Percentiles rank a stretch among this genome's conserved stretches.
These are phyloP conservation scores for Gavialis gangeticus DNA, from an alignment of 2,113 vertebrate species.

Conservation along the genomic window DNA sequence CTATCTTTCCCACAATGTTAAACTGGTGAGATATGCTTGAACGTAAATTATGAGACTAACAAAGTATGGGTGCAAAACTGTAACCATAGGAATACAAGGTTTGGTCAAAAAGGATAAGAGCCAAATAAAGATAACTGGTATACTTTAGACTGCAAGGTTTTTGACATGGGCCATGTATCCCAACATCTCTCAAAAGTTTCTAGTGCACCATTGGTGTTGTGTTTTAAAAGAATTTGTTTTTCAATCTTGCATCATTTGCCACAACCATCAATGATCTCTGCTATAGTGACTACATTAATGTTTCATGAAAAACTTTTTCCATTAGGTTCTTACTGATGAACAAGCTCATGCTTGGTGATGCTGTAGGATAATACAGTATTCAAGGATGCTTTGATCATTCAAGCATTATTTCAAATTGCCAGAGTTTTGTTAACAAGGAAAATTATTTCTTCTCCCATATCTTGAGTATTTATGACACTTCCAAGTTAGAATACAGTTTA, in stretches of 20 bases:
- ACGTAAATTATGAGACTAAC: background rate
- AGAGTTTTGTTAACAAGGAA: background rate
- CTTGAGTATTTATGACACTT: constrained; percentile 2
- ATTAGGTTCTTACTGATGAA: constrained; percentile 42
- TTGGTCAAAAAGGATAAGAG: background rate
- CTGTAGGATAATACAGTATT: constrained; percentile 46
- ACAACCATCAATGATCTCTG: constrained; percentile 46
- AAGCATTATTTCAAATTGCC: constrained; percentile 55
- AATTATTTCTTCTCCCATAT: background rate
- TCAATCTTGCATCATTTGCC: background rate
- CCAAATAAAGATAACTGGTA: background rate
- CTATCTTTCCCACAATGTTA: background rate
- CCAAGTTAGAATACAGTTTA: constrained; percentile 27
- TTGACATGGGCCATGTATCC: background rate
- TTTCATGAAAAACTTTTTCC: constrained; percentile 67
- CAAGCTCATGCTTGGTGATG: constrained; percentile 10
- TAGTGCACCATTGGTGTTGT: background rate
- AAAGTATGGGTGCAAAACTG: background rate
- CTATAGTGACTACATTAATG: constrained; percentile 31
- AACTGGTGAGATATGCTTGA: background rate
- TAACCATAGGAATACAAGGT: background rate
- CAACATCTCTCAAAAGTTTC: background rate
- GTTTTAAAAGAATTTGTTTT: background rate
- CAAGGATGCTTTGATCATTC: constrained; percentile 24
- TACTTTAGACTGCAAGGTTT: background rate